phyloP scores from a whole-genome alignment of 2,113 vertebrate genomes.

The Gavialis gangeticus region DNA sequence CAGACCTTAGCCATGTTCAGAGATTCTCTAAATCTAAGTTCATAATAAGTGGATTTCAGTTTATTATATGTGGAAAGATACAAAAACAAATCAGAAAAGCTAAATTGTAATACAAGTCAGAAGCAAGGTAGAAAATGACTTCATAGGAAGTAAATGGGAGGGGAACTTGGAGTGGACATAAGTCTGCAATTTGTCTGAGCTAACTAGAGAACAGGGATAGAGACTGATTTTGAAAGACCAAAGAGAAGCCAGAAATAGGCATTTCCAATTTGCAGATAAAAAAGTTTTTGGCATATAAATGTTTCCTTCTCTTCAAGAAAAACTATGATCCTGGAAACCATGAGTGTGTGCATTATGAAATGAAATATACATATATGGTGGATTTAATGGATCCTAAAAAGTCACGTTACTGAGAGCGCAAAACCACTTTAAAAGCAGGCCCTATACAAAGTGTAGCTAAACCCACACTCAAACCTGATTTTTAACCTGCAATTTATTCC shows the following conservation, averaged over 20 bases:
- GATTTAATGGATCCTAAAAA: background rate
- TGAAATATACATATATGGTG: accelerated
- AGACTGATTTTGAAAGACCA: background rate
- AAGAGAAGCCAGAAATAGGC: background rate
- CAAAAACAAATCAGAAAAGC: background rate
- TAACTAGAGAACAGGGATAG: background rate
- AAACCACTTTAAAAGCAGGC: background rate
- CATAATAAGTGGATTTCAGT: background rate
- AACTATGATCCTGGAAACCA: accelerated
- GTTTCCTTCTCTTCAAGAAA: background rate
- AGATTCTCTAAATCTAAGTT: background rate
- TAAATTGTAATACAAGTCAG: background rate
- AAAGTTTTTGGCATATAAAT: background rate
- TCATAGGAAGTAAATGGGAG: accelerated
- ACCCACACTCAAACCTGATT: background rate
- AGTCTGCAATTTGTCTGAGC: background rate
- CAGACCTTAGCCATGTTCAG: background rate
- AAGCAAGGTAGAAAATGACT: background rate
- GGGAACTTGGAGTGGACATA: background rate
- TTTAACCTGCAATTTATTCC: accelerated
- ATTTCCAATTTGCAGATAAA: accelerated
- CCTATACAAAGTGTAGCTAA: accelerated
- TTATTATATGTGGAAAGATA: background rate
- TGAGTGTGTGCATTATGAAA: background rate
- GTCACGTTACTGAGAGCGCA: accelerated